Percentiles rank a stretch among this genome's conserved stretches.
Evolutionary conservation across 2,888 invertebrate genomes (phyloP).

Genomic region (Allolobophora icterica): DNA sequence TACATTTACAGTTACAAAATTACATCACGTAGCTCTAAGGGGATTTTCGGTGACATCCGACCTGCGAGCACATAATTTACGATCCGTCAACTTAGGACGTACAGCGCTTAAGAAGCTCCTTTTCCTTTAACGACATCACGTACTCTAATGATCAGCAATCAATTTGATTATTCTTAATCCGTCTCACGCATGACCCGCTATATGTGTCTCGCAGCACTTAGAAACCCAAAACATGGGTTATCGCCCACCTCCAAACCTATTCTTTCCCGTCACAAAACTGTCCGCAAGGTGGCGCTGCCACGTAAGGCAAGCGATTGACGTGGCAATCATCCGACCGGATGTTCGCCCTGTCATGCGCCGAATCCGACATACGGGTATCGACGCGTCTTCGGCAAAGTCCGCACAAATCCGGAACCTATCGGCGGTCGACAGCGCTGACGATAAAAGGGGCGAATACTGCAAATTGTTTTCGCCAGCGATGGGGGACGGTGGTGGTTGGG

Average conservation of each 20-base stretch:
- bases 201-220: too few relatives aligned
- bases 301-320: neutral
- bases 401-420: neutral
- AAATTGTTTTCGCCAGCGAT: neutral
- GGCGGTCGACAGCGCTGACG: neutral
- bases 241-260: too few relatives aligned
- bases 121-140: neutral
- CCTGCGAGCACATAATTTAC: neutral
- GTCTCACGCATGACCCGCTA: neutral
- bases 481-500: too few relatives aligned
- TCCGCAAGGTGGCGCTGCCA: neutral
- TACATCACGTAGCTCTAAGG: too few relatives aligned
- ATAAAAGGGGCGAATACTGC: neutral
- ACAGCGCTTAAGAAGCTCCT: neutral
- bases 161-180: neutral
- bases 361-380: neutral
- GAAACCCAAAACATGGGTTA: too few relatives aligned
- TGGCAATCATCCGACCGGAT: neutral
- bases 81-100: neutral
- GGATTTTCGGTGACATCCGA: neutral
- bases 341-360: neutral
- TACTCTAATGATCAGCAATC: neutral
- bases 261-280: too few relatives aligned
- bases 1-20: too few relatives aligned
- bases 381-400: conserved; percentile 1